These are phyloP conservation scores for Mus minutoides DNA, from an alignment of 2,797 vertebrate species.

Conservation along the genomic window DNA sequence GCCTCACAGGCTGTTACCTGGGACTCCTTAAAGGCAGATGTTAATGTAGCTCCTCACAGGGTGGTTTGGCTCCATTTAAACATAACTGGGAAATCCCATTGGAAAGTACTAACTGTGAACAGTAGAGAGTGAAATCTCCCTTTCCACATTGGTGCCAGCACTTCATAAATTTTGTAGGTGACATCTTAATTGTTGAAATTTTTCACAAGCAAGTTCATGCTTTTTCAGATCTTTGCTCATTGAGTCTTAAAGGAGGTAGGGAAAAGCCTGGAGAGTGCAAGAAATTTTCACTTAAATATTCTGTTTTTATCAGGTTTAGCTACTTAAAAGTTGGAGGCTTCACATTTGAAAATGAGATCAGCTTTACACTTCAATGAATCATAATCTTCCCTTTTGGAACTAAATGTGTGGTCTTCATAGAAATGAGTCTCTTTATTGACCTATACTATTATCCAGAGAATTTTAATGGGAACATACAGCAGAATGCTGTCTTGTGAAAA, in stretches of 20 bases:
- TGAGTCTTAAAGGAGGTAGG: background rate
- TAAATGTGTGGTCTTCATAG: background rate
- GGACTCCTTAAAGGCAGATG: background rate
- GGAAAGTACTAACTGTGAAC: slow-evolving; percentile 47
- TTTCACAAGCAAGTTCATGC: background rate
- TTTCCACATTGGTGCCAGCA: background rate
- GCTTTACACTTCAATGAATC: background rate
- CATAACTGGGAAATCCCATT: slow-evolving; percentile 53
- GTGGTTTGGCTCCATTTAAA: background rate
- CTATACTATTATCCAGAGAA: background rate
- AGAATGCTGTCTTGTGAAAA: background rate
- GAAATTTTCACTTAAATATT: background rate
- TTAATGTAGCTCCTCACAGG: background rate
- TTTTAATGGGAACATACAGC: background rate
- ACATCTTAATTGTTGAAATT: slow-evolving; percentile 53
- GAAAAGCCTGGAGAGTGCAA: background rate
- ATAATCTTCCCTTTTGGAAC: background rate
- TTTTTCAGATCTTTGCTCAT: background rate
- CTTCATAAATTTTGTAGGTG: slow-evolving; percentile 50
- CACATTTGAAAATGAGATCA: background rate
- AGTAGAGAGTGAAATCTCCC: slow-evolving; percentile 6
- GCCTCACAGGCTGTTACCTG: slow-evolving; percentile 9
- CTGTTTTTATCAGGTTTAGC: background rate
- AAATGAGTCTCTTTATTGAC: background rate
- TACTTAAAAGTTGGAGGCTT: background rate